These are phyloP conservation scores for Eupsilia transversa DNA, from an alignment of 2,888 invertebrate species.

Conservation along the genomic window DNA sequence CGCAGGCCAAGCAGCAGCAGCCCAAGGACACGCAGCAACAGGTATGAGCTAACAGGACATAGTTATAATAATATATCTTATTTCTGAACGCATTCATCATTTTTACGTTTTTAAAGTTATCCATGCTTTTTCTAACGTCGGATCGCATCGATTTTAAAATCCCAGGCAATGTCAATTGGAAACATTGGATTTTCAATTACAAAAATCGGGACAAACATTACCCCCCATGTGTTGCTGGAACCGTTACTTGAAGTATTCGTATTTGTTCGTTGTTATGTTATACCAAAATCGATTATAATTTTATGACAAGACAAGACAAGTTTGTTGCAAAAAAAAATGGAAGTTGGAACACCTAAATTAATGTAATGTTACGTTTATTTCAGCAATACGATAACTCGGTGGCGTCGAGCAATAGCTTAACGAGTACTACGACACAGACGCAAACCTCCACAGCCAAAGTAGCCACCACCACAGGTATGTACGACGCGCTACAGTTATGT, in stretches of 20 bases:
- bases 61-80: no score
- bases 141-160: no score
- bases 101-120: neutral
- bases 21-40: slow-evolving; percentile 15
- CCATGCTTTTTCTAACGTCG: neutral
- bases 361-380: slow-evolving; percentile 44
- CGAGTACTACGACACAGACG: slow-evolving; percentile 83
- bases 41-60: neutral
- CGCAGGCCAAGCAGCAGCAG: slow-evolving; percentile 65
- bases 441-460: slow-evolving; percentile 90
- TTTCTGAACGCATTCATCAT: no score
- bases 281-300: neutral
- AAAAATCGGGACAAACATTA: no score
- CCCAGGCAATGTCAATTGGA: neutral
- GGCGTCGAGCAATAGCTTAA: slow-evolving; percentile 84
- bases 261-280: neutral
- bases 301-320: neutral
- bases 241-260: neutral
- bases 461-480: slow-evolving; percentile 86
- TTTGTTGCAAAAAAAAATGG: no score
- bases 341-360: neutral
- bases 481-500: no score
- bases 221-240: neutral
- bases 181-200: neutral
- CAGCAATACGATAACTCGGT: slow-evolving; percentile 89